Evolutionary conservation across 2,113 vertebrate genomes (phyloP), one percentile per base, ranked within the genome.

Genomic region (Anarhynchus alexandrinus): DNA sequence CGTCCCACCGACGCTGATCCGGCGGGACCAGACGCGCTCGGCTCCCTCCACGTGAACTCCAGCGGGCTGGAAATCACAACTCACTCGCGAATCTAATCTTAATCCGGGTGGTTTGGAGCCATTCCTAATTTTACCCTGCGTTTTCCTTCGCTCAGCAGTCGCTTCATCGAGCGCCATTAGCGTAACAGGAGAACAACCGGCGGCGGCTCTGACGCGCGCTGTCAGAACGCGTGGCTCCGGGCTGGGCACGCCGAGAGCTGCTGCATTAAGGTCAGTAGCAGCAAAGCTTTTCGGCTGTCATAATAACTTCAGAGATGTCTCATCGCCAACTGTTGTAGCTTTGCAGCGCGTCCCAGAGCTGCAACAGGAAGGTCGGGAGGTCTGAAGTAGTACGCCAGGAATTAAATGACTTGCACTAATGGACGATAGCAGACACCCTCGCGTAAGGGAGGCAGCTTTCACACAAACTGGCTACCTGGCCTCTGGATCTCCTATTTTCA

Each of bases 21-120:
- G 30, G 22, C 1, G 3, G 47, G 57, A 64, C 42, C 86, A 67
- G 57, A 58, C 0, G 0, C 2, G 36, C 57, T 76, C 40, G 42
- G 59, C 55, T 52, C 54, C 65, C 25, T 86, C 65, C 47, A 13
- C 0, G 0, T 21, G 36, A 86, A 45, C 20, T 58, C 54, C 3
- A 2, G 25, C 0, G 0, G 29, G 30, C 45, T 70, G 59, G 30
- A 65, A 87, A 57, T 65, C 40, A 15, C 6, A 82, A 69, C 47
- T 62, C 42, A 5, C 38, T 52, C 10, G 2, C 36, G 21, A 43
- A 71, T 17, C 42, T 34, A 29, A 76, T 34, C 83, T 77, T 49
- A 86, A 7, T 36, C 76, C 76, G 49, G 36, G 62, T 18, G 36
- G 42, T 5, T 13, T 54, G 47, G 64, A 36, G 49, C 38, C 21